Conservation (phyloP, 2,797 vertebrate species). For the Petrocephalus schoutedeni region DNA sequence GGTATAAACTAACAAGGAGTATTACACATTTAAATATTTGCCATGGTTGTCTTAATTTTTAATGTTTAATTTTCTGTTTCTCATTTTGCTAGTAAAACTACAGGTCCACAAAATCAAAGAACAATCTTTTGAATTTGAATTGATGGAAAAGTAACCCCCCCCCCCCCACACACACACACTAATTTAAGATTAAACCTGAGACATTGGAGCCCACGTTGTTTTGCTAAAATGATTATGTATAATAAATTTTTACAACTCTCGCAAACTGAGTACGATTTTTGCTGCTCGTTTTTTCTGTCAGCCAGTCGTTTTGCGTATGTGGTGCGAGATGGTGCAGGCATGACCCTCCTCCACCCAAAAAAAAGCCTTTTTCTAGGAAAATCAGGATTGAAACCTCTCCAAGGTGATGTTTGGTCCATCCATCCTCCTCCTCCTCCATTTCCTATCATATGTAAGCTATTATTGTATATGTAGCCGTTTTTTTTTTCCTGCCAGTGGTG, state of each 20-base stretch:
- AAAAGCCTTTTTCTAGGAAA: background rate
- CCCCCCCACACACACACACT: background rate
- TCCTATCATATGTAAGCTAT: background rate
- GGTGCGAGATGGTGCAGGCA: background rate
- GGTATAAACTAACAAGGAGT: slow-evolving; percentile 52
- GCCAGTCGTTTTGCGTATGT: background rate
- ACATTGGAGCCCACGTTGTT: slow-evolving; percentile 21
- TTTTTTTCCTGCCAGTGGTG: background rate
- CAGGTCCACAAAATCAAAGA: slow-evolving; percentile 33
- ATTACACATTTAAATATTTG: slow-evolving; percentile 26
- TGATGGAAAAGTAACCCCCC: background rate
- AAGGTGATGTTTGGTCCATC: background rate
- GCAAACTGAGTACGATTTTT: background rate
- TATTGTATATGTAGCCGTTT: background rate
- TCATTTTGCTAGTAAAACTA: slow-evolving; percentile 28
- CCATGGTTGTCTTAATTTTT: slow-evolving; percentile 11
- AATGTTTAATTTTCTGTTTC: slow-evolving; percentile 32
- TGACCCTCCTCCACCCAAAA: background rate
- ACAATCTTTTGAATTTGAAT: slow-evolving; percentile 43
- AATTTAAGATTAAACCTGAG: slow-evolving; percentile 25
- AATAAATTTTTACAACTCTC: slow-evolving; percentile 29
- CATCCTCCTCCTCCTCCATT: background rate
- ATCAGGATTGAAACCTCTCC: background rate
- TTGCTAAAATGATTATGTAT: slow-evolving; percentile 28
- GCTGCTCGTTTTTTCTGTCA: background rate